Percentiles rank a stretch among this genome's conserved stretches.
Conservation (phyloP, 2,797 vertebrate genomes). For the Hemibagrus guttatus region DNA sequence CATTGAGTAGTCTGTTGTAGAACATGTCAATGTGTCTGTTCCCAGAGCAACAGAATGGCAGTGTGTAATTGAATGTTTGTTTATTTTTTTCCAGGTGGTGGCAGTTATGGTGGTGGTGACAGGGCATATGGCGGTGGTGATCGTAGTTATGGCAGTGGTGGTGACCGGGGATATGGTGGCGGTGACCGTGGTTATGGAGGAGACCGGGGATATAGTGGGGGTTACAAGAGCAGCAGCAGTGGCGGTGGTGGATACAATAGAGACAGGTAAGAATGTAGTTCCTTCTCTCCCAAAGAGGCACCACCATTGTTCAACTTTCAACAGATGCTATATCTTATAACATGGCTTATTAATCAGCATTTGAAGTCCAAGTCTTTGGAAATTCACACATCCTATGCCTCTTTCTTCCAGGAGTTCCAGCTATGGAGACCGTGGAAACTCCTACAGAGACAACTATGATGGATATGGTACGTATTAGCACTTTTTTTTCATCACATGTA, state of each 20-base stretch:
- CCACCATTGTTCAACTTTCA: too few relatives aligned
- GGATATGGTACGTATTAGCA: constrained; percentile 75
- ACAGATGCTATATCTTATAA: too few relatives aligned
- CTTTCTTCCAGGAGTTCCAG: constrained; percentile 66
- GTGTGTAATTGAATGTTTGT: too few relatives aligned
- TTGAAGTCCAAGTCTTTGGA: not conserved
- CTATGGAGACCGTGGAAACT: constrained; percentile 71
- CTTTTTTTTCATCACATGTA: not conserved
- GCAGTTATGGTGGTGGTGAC: constrained; percentile 64
- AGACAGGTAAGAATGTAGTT: constrained; percentile 52
- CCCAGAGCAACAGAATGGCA: not conserved
- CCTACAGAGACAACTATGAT: constrained; percentile 78
- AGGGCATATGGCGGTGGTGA: constrained; percentile 55
- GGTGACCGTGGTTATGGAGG: constrained; percentile 45
- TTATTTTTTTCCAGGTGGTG: constrained; percentile 49
- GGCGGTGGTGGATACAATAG: constrained; percentile 59
- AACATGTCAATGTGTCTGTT: not conserved
- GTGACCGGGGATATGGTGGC: constrained; percentile 47
- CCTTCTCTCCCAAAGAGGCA: too few relatives aligned
- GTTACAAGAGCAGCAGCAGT: constrained; percentile 59
- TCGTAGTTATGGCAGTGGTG: constrained; percentile 41
- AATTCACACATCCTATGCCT: not conserved
- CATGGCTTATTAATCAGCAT: too few relatives aligned
- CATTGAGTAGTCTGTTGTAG: too few relatives aligned
- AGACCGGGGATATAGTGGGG: constrained; percentile 61